These are phyloP conservation scores for Linurgus olivaceus DNA, from an alignment of 2,797 vertebrate genomes.

Conservation along the genomic window DNA sequence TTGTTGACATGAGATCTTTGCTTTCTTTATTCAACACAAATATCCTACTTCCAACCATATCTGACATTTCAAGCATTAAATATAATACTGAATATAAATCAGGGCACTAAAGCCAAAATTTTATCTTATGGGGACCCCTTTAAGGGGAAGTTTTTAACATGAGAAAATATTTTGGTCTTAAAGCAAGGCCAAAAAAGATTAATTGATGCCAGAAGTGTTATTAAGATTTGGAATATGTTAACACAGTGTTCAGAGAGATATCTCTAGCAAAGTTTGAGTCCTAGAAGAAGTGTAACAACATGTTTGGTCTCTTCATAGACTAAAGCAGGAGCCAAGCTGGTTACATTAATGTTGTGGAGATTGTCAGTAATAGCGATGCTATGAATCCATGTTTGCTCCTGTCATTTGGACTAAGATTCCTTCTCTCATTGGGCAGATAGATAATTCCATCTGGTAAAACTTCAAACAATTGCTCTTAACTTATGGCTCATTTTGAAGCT, in stretches of 20 bases:
- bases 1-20: not conserved
- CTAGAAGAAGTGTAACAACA: not conserved
- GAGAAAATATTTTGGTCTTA: not conserved
- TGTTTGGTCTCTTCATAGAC: not conserved
- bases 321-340: not conserved
- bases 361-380: not conserved
- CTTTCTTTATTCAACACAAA: not conserved
- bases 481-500: not conserved
- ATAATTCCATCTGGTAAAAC: not conserved
- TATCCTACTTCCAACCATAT: not conserved
- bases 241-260: not conserved
- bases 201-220: not conserved
- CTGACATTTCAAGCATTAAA: not conserved
- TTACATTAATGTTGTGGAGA: not conserved
- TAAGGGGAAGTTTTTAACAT: not conserved
- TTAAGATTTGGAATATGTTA: not conserved
- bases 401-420: not conserved
- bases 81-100: not conserved
- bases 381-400: not conserved
- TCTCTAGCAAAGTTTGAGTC: not conserved
- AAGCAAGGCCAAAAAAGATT: not conserved
- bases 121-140: not conserved
- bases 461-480: not conserved
- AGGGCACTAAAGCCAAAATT: not conserved
- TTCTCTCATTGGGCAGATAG: not conserved